A percentile compares a stretch with the other conserved stretches of the same genome.
Evolutionary conservation across 2,113 vertebrate species (phyloP).

Genomic region (Hepsetus odoe): DNA sequence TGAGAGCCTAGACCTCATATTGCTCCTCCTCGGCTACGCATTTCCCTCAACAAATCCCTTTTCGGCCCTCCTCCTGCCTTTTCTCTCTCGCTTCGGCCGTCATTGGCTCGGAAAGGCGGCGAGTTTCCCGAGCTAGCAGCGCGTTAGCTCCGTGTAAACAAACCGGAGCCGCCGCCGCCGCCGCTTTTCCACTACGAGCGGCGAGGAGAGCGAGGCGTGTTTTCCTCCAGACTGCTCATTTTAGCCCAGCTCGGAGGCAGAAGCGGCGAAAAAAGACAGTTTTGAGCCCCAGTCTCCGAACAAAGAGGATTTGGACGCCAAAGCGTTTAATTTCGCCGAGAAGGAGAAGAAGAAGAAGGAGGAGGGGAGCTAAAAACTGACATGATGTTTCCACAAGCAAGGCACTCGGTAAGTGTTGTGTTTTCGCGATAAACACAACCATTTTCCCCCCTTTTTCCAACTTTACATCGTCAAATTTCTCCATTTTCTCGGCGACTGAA

Average conservation of each 20-base stretch:
- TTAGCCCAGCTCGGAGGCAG: background rate
- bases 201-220: background rate
- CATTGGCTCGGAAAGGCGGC: background rate
- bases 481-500: no score
- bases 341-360: slow-evolving; percentile 42
- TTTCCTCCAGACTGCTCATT: background rate
- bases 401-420: slow-evolving; percentile 78
- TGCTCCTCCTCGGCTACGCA: background rate
- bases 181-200: no score
- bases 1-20: no score
- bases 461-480: no score
- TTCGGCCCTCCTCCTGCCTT: background rate
- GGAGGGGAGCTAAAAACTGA: slow-evolving; percentile 66
- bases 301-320: slow-evolving; percentile 20
- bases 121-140: background rate
- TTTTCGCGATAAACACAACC: background rate
- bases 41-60: background rate
- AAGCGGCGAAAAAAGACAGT: background rate
- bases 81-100: background rate
- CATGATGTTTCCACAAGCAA: slow-evolving; percentile 86
- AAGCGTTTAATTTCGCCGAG: slow-evolving; percentile 38
- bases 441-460: no score
- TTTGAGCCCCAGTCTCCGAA: background rate
- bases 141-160: background rate
- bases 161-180: background rate